Percentiles rank a stretch among this genome's conserved stretches.
Conservation (phyloP, 2,797 vertebrate species). For the Megalops cyprinoides region DNA sequence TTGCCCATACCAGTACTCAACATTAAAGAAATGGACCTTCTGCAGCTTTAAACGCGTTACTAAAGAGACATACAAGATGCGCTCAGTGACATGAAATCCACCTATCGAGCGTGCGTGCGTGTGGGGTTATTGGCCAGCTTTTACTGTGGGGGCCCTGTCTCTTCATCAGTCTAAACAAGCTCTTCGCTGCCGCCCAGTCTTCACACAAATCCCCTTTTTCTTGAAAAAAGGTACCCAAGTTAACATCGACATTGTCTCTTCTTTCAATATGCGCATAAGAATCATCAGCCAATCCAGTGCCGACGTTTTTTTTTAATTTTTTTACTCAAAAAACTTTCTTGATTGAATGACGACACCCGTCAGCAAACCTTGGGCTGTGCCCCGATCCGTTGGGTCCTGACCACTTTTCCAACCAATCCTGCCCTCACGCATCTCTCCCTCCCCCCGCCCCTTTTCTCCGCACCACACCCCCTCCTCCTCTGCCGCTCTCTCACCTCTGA, state of each 20-base stretch:
- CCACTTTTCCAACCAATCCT: neutral
- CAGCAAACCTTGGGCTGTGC: neutral
- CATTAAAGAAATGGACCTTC: neutral
- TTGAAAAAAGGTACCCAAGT: neutral
- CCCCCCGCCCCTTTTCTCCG: neutral
- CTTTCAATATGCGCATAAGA: neutral
- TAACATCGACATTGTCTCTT: neutral
- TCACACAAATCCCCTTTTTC: neutral
- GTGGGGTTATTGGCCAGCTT: neutral
- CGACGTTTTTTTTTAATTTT: neutral
- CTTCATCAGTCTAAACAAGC: neutral
- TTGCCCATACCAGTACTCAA: neutral
- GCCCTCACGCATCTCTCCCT: neutral
- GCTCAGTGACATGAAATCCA: neutral
- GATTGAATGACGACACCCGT: neutral
- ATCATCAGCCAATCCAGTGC: neutral
- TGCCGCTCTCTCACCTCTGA: slow-evolving; percentile 68
- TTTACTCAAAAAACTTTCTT: neutral
- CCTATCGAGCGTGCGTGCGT: neutral
- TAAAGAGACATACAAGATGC: neutral
- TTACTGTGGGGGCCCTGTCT: neutral
- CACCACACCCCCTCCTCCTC: slow-evolving; percentile 40
- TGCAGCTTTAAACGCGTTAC: neutral
- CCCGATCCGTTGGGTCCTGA: slow-evolving; percentile 31
- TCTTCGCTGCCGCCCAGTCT: neutral